Evolutionary conservation across 2,888 invertebrate genomes (phyloP), one percentile per base, ranked within the genome.

Genomic region (Caenorhabditis virilis): DNA sequence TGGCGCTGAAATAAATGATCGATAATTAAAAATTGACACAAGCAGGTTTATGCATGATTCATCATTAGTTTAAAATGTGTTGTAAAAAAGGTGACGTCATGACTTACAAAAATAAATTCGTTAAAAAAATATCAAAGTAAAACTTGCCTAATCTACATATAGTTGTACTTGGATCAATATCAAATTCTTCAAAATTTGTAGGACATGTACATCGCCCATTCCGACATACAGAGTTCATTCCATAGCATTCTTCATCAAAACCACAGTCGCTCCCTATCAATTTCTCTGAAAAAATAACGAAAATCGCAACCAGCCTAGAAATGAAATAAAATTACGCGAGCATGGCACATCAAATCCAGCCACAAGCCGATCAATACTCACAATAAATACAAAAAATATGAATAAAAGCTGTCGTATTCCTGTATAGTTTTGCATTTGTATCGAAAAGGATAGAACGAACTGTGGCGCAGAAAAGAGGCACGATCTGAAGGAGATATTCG

Each of bases 221-320:
- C 7, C 74, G 59, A 56, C 83, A 83, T 3, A 83, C 78, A 26
- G 83, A 75, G 58, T 82, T 82, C 64, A 73, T 69, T n/a, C 83
- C 83, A 63, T 83, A 80, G 51, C 83, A 83, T 60, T 83, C 83
- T 65, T 83, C 83, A 53, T 83, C 83, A 49, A 79, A 78, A 22
- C 72, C 41, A 43, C 83, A 83, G 45, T 74, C 72, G 42, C 73
- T 78, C 20, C 81, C 78, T 20, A 82, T 76, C 20, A 81, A 71
- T 63, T 83, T 83, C 45, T 82, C 82, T 82, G 57, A 48, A 75
- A 73, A 4, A 22, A n/a, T 11, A 42, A 27, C 9, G 23, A 38
- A 26, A 15, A 23, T 26, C 26, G n/a, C 18, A 6, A 11, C n/a
- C 6, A 41, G 23, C 22, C 26, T 43, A n/a, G 43, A 39, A 42